Conservation (phyloP, 2,797 vertebrate species). For the Sparidentex hasta region DNA sequence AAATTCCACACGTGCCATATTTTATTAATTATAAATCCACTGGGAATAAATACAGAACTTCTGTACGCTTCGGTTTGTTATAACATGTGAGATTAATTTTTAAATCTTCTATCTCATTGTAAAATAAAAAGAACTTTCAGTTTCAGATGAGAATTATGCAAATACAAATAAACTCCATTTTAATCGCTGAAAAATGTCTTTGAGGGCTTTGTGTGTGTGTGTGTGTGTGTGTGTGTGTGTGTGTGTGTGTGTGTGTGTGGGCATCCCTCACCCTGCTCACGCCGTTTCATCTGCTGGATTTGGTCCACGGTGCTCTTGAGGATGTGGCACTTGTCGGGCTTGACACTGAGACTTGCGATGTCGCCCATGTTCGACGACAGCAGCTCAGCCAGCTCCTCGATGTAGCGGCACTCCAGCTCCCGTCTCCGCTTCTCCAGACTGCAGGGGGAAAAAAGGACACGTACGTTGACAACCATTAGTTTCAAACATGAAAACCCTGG, state of each 20-base stretch:
- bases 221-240: background rate
- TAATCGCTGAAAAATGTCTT: background rate
- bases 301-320: slow-evolving; percentile 95
- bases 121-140: background rate
- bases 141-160: background rate
- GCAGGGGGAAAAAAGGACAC: slow-evolving; percentile 9
- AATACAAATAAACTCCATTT: background rate
- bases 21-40: background rate
- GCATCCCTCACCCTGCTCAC: slow-evolving; percentile 90
- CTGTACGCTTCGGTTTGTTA: background rate
- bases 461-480: background rate
- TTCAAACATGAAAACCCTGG: background rate
- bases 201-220: background rate
- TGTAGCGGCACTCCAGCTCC: slow-evolving; percentile 94
- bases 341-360: slow-evolving; percentile 93
- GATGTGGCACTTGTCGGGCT: slow-evolving; percentile 97
- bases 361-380: slow-evolving; percentile 94
- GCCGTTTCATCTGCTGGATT: slow-evolving; percentile 96
- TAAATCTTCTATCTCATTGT: background rate
- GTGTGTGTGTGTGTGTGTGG: too few relatives aligned
- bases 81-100: background rate
- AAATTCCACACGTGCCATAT: background rate
- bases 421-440: slow-evolving; percentile 94
- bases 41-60: background rate
- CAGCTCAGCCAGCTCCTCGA: slow-evolving; percentile 95